phyloP scores from a whole-genome alignment of 2,888 invertebrate genomes.

The Caenorhabditis angaria region DNA sequence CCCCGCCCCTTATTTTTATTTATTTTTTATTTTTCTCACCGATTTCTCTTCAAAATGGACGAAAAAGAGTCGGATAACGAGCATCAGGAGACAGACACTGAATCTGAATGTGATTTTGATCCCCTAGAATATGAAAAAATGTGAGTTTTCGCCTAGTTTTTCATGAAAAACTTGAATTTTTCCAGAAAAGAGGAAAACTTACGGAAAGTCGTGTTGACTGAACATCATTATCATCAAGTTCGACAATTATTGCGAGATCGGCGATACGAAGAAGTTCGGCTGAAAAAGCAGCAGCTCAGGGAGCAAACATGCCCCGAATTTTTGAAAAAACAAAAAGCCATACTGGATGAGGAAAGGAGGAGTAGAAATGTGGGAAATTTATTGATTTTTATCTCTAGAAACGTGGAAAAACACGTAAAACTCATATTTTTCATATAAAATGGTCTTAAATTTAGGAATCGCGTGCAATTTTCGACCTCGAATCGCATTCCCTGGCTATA shows the following conservation, averaged over 20 bases:
- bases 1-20: not conserved
- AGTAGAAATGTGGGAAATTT: slow-evolving; percentile 6
- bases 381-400: slow-evolving; percentile 5
- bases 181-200: slow-evolving; percentile 19
- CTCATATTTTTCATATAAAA: not conserved
- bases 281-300: not conserved
- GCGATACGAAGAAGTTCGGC: not conserved
- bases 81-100: not conserved
- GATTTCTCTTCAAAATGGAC: not conserved
- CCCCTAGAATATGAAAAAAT: slow-evolving; percentile 13
- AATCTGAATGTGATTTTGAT: slow-evolving; percentile 6
- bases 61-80: slow-evolving; percentile 2
- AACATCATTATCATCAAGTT: slow-evolving; percentile 14
- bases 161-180: not conserved
- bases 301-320: slow-evolving; percentile 7
- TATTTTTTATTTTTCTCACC: no score
- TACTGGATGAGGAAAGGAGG: slow-evolving; percentile 7
- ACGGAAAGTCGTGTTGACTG: slow-evolving; percentile 4
- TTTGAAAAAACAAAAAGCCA: slow-evolving; percentile 5
- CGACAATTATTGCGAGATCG: slow-evolving; percentile 9
- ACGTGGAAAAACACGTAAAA: not conserved
- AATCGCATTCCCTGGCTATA: not conserved
- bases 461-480: not conserved
- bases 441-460: not conserved
- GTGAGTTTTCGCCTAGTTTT: slow-evolving; percentile 14